phyloP scores from a whole-genome alignment of 2,113 vertebrate species.

The Tragulus kanchil region DNA sequence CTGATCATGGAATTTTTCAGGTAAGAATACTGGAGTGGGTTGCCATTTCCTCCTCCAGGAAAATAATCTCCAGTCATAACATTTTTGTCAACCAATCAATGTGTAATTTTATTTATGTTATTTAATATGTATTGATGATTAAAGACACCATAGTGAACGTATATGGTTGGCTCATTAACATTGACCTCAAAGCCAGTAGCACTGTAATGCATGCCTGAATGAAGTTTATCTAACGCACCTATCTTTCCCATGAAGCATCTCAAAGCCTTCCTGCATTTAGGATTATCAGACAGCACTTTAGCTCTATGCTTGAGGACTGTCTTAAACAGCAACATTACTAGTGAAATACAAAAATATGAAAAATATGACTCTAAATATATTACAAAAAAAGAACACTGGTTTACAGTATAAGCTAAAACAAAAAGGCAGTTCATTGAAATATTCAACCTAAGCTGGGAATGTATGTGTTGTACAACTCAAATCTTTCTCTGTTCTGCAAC shows the following conservation, averaged over 20 bases:
- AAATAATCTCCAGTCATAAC: not conserved
- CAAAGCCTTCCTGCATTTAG: not conserved
- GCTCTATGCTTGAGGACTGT: not conserved
- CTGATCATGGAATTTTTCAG: too few relatives aligned
- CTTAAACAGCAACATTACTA: not conserved
- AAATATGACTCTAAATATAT: not conserved
- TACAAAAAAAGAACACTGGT: not conserved
- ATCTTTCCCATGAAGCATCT: not conserved
- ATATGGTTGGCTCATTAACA: not conserved
- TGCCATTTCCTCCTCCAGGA: too few relatives aligned
- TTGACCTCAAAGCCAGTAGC: not conserved
- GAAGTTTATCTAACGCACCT: not conserved
- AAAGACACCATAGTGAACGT: not conserved
- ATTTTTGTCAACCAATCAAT: not conserved
- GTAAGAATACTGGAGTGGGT: too few relatives aligned
- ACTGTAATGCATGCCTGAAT: not conserved
- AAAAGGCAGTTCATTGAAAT: not conserved
- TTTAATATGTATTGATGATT: not conserved
- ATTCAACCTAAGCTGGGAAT: not conserved
- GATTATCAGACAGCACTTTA: not conserved
- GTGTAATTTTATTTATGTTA: not conserved
- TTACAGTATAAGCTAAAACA: not conserved
- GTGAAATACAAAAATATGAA: not conserved
- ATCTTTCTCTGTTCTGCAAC: not conserved
- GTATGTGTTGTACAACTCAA: not conserved